phyloP scores from a whole-genome alignment of 2,797 vertebrate genomes.

The Setipinna tenuifilis region DNA sequence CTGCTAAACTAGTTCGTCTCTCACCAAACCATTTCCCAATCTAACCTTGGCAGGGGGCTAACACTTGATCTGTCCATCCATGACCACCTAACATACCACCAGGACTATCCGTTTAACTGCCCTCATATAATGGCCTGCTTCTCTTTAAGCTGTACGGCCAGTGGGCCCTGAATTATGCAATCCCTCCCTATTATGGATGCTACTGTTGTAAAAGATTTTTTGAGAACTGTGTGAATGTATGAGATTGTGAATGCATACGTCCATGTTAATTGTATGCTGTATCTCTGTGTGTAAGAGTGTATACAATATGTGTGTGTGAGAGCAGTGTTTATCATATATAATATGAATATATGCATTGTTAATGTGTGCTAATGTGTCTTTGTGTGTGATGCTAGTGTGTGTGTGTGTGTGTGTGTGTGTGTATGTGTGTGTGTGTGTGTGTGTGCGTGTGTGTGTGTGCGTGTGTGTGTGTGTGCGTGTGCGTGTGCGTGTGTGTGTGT shows the following conservation, averaged over 20 bases:
- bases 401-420: too few species aligned
- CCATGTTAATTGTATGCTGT: background rate
- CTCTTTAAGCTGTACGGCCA: background rate
- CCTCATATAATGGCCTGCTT: background rate
- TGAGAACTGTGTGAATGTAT: background rate
- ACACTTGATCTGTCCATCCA: background rate
- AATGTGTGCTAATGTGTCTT: too few species aligned
- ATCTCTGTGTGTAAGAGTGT: background rate
- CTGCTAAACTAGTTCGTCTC: background rate
- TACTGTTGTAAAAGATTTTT: background rate
- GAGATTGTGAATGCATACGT: background rate
- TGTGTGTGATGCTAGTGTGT: too few species aligned
- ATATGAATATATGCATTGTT: too few species aligned
- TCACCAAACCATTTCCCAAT: background rate
- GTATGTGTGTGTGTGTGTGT: background rate
- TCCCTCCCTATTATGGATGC: background rate
- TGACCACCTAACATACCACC: background rate
- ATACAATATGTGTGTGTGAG: background rate
- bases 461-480: background rate
- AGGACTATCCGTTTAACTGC: background rate
- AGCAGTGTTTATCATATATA: background rate
- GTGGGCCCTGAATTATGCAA: background rate
- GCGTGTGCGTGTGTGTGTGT: conserved; percentile 13
- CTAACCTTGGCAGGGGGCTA: background rate
- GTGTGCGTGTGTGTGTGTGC: background rate